phyloP scores from a whole-genome alignment of 2,113 vertebrate genomes.

The Capreolus pygargus region DNA sequence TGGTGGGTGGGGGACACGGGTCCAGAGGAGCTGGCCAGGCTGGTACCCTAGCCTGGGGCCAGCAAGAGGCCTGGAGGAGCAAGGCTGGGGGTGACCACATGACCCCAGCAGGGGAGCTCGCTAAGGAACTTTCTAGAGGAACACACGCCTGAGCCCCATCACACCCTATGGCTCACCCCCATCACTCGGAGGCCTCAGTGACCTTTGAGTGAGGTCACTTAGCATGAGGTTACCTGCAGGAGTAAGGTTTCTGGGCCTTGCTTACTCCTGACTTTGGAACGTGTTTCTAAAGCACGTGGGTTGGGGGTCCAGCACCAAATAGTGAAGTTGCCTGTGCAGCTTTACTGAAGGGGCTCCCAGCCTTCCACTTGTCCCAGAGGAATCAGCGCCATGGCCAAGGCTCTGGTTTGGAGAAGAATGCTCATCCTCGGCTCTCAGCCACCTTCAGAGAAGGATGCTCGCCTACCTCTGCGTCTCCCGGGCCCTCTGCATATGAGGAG shows the following conservation, averaged over 20 bases:
- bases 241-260: not conserved
- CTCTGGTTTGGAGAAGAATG: not conserved
- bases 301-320: not conserved
- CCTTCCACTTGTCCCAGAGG: not conserved
- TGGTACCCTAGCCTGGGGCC: not conserved
- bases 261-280: not conserved
- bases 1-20: accelerated
- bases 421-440: not conserved
- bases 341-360: not conserved
- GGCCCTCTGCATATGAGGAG: not conserved
- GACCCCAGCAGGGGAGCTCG: not conserved
- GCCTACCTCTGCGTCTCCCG: accelerated
- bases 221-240: not conserved
- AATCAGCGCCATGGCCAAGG: not conserved
- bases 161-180: no score
- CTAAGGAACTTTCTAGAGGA: not conserved
- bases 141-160: not conserved
- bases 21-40: not conserved
- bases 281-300: not conserved
- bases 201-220: not conserved
- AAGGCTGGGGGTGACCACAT: not conserved
- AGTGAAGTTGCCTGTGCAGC: not conserved
- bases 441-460: not conserved
- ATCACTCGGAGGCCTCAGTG: not conserved
- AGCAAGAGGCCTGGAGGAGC: not conserved